Evolutionary conservation across 1,140 invertebrate genomes (phyloP).

Genomic region (Tribolium castaneum): DNA sequence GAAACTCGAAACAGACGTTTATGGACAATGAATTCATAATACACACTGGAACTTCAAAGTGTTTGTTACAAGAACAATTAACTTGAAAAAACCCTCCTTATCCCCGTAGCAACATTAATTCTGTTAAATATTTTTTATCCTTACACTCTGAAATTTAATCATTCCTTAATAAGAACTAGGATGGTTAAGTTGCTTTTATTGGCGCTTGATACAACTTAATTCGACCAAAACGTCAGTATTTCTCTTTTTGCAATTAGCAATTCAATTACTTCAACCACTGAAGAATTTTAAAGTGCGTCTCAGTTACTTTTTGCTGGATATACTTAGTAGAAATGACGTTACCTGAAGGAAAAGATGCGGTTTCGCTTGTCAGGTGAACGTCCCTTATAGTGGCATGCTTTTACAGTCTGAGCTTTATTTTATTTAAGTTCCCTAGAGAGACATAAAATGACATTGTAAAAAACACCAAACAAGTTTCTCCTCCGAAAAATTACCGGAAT

Average conservation of each 20-base stretch:
- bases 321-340: neutral
- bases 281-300: neutral
- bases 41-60: neutral
- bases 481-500: neutral
- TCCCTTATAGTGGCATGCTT: neutral
- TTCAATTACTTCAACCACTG: neutral
- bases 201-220: neutral
- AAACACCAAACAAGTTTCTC: neutral
- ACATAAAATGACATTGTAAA: conserved; percentile 19
- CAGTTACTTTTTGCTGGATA: neutral
- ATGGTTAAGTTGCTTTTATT: too few relatives aligned
- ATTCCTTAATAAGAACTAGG: too few relatives aligned
- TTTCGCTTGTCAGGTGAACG: conserved; percentile 3
- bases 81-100: too few relatives aligned
- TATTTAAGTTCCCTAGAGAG: neutral
- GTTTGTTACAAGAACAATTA: neutral
- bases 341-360: neutral
- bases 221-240: neutral
- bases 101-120: too few relatives aligned
- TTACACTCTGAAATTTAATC: too few relatives aligned
- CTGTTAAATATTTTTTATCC: too few relatives aligned
- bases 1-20: neutral
- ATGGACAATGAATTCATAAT: neutral
- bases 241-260: neutral
- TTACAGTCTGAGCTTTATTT: conserved; percentile 10